Evolutionary conservation across 1,140 invertebrate genomes (phyloP), one percentile per base, ranked within the genome.

Genomic region (Drosophila miranda): DNA sequence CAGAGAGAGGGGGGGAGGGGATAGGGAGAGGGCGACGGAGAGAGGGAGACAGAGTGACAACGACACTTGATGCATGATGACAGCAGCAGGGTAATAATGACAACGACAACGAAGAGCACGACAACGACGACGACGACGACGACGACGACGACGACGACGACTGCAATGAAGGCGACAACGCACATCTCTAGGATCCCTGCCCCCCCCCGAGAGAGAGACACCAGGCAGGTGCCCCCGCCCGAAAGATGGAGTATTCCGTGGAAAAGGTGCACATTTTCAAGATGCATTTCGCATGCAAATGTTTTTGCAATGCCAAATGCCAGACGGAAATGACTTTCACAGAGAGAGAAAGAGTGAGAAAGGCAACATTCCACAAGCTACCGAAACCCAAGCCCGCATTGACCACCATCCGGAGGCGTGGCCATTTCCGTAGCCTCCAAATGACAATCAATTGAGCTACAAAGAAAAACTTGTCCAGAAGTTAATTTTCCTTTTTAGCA

Each of bases 1-100:
- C 23, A 26, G 23, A 26, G 23, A 26, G 4, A 0, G 4, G 13
- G 28, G 3, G 16, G 9, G 46, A 16, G 16, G 16, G 16, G 16
- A n/a, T n/a, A n/a, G 3, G 4, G 4, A 28, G 28, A 5, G 16
- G 9, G 46, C 38, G 38, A 52, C 1, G 7, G 21, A 11, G 34
- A 3, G 21, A 30, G 19, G 3, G 16, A 13, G 46, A 43, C 23
- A 48, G 60, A 86, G 63, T 81, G 77, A 78, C 81, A 84, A 78
- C 68, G 77, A 77, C 81, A 81, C 78, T 84, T 84, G 81, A 84
- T 86, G 81, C 81, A 84, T 86, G 82, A 81, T 86, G 81, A 75
- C 71, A 75, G 81, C 77, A 81, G 81, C 81, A 62, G 77, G 81
- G 81, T 77, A 84, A 86, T 84, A 84, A 84, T 84, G 81, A 84